A percentile compares a stretch with the other conserved stretches of the same genome.
Evolutionary conservation across 2,113 vertebrate species (phyloP).

Genomic region (Anarhynchus alexandrinus): DNA sequence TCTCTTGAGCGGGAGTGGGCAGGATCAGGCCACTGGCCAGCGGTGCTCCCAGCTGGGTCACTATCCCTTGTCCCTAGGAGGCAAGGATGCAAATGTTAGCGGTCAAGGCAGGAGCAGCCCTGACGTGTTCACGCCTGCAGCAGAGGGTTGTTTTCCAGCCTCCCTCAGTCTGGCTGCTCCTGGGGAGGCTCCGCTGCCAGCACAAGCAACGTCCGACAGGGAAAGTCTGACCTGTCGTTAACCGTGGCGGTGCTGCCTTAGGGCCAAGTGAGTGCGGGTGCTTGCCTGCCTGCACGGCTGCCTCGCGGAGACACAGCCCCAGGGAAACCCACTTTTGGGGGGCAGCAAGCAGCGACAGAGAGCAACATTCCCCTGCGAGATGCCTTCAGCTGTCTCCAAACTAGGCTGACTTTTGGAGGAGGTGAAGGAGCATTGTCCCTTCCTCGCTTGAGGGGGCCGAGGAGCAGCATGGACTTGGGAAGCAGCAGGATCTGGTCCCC

Average conservation of each 20-base stretch:
- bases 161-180: neutral
- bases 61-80: neutral
- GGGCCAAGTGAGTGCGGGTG: fast-evolving
- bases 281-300: neutral
- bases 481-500: neutral
- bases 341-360: neutral
- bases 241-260: neutral
- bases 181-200: neutral
- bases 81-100: neutral
- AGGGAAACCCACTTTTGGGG: neutral
- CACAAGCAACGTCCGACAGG: neutral
- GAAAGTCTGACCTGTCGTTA: neutral
- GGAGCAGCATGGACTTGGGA: neutral
- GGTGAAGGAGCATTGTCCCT: neutral
- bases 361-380: neutral
- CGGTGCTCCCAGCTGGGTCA: neutral
- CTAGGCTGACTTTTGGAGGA: neutral
- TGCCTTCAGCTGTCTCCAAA: neutral
- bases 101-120: neutral
- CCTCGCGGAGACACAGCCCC: fast-evolving
- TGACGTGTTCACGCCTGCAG: neutral
- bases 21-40: neutral
- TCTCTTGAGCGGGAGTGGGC: neutral
- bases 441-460: neutral
- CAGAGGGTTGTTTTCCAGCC: neutral